A percentile compares a stretch with the other conserved stretches of the same genome.
phyloP scores from a whole-genome alignment of 2,888 invertebrate species.

The Fragum fragum region DNA sequence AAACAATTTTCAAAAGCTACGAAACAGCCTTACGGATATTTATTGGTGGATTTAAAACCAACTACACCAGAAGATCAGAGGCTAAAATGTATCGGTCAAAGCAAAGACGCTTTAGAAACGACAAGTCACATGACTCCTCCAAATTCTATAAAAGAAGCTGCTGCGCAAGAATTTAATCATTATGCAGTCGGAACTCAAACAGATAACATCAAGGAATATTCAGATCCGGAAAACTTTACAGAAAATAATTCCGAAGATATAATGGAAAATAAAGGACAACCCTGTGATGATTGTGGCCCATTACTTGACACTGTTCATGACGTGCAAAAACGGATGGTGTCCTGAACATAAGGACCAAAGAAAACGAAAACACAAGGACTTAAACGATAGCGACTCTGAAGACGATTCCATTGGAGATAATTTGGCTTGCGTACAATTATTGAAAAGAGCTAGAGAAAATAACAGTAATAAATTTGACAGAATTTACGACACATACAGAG shows the following conservation, averaged over 20 bases:
- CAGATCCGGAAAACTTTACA: too few relatives aligned
- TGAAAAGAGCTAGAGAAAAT: not conserved
- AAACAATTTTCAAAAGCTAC: constrained; percentile 42
- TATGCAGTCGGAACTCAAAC: constrained; percentile 34
- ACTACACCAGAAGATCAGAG: not conserved
- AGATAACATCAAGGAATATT: constrained; percentile 33
- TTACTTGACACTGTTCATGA: constrained; percentile 39
- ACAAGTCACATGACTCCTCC: not conserved
- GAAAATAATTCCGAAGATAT: not conserved
- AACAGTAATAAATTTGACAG: constrained; percentile 13
- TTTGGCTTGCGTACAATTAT: constrained; percentile 11
- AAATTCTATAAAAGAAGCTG: constrained; percentile 42
- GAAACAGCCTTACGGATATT: constrained; percentile 34
- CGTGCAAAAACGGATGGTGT: constrained; percentile 47
- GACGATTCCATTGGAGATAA: constrained; percentile 37
- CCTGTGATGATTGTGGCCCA: constrained; percentile 49
- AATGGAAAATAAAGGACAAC: constrained; percentile 36
- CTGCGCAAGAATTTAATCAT: constrained; percentile 10
- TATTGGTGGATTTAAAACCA: constrained; percentile 36
- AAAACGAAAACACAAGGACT: constrained; percentile 35
- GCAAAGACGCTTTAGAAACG: too few relatives aligned
- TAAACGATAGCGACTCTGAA: constrained; percentile 17
- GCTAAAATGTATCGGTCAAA: constrained; percentile 16
- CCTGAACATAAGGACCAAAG: constrained; percentile 18
- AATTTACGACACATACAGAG: constrained; percentile 22